A percentile compares a stretch with the other conserved stretches of the same genome.
Evolutionary conservation across 2,888 invertebrate species (phyloP).

Genomic region (Phanerotoma sp.): DNA sequence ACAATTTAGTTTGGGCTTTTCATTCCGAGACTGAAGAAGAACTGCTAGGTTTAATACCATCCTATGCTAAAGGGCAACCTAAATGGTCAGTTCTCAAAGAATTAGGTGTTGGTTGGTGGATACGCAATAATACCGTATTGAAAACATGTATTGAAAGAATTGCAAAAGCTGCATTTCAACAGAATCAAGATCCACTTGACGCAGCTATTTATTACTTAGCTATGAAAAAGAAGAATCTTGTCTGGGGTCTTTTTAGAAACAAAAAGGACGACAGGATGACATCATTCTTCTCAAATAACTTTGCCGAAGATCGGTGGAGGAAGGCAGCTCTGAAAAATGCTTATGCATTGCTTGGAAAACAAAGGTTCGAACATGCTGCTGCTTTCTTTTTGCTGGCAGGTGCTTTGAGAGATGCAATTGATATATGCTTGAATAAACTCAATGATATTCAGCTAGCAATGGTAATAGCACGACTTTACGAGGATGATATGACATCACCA

Average conservation of each 20-base stretch:
- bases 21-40: conserved; percentile 99
- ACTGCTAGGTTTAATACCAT: conserved; percentile 84
- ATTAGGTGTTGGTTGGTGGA: conserved; percentile 96
- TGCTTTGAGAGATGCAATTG: conserved; percentile 91
- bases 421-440: conserved; percentile 87
- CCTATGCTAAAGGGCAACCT: conserved; percentile 79
- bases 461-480: conserved; percentile 89
- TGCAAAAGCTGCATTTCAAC: conserved; percentile 91
- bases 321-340: conserved; percentile 98
- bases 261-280: conserved; percentile 90
- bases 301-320: conserved; percentile 89
- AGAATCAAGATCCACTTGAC: conserved; percentile 93
- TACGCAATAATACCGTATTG: conserved; percentile 79
- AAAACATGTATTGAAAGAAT: conserved; percentile 86
- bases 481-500: conserved; percentile 72
- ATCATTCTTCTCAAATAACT: conserved; percentile 92
- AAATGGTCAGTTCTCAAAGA: conserved; percentile 91
- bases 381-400: conserved; percentile 97
- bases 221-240: conserved; percentile 95
- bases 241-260: conserved; percentile 94
- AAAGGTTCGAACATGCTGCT: conserved; percentile 96
- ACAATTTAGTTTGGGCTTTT: conserved; percentile 98
- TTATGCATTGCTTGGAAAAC: conserved; percentile 92
- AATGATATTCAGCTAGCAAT: conserved; percentile 95
- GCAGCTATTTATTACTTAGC: conserved; percentile 97